These are phyloP conservation scores for Callimorpha dominula DNA, from an alignment of 2,888 invertebrate genomes.

Conservation along the genomic window DNA sequence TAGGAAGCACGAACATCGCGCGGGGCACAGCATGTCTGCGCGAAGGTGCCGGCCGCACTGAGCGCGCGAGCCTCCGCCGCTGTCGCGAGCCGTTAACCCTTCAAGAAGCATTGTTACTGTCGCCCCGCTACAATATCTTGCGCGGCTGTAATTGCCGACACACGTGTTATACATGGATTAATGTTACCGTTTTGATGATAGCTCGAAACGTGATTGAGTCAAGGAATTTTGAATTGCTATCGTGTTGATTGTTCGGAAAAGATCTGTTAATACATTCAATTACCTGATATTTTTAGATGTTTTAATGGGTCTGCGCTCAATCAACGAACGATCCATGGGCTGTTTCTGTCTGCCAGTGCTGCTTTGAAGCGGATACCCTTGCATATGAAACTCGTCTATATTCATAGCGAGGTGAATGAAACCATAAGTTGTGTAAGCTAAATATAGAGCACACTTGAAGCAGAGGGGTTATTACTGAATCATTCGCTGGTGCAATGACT, in stretches of 20 bases:
- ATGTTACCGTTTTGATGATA: conserved; percentile 71
- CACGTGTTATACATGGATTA: conserved; percentile 73
- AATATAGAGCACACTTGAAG: conserved; percentile 74
- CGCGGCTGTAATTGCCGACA: conserved; percentile 58
- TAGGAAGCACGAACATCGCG: conserved; percentile 91
- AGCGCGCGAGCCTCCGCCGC: conserved; percentile 58
- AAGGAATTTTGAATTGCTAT: conserved; percentile 46
- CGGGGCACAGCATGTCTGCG: conserved; percentile 89
- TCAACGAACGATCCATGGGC: conserved; percentile 37
- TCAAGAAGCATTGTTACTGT: conserved; percentile 69
- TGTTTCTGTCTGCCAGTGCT: conserved; percentile 21
- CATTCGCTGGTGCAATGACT: conserved; percentile 57
- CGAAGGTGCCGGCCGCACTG: conserved; percentile 80
- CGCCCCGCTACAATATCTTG: conserved; percentile 61
- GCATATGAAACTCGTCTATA: conserved; percentile 57
- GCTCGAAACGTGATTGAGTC: conserved; percentile 53
- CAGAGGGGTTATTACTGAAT: conserved; percentile 65
- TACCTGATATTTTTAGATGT: conserved; percentile 45
- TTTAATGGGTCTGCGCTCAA: conserved; percentile 56
- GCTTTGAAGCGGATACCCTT: conserved; percentile 50
- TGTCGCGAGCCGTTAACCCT: conserved; percentile 65
- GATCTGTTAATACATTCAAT: conserved; percentile 41
- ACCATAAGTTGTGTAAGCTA: conserved; percentile 73
- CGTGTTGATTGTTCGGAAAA: conserved; percentile 39
- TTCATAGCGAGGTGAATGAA: conserved; percentile 74